phyloP scores from a whole-genome alignment of 2,888 invertebrate genomes.

The Rhodophaea formosa region DNA sequence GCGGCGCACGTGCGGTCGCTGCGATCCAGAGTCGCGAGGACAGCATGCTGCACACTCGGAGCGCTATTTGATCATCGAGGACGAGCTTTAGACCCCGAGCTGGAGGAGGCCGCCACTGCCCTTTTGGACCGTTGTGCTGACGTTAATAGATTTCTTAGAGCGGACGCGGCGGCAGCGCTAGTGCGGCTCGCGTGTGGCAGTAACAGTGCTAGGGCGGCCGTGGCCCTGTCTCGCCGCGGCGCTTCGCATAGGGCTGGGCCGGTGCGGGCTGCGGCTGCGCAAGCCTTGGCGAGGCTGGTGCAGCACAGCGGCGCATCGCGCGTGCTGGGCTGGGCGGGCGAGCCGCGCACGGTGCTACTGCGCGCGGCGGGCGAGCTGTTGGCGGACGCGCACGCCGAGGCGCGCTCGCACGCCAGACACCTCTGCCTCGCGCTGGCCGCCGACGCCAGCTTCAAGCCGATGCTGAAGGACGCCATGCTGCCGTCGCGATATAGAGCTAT shows the following conservation, averaged over 20 bases:
- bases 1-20: constrained; percentile 92
- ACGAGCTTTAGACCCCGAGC: constrained; percentile 84
- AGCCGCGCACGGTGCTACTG: constrained; percentile 89
- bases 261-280: constrained; percentile 91
- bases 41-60: constrained; percentile 91
- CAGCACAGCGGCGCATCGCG: constrained; percentile 87
- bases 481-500: constrained; percentile 90
- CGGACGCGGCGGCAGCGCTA: constrained; percentile 92
- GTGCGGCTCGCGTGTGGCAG: constrained; percentile 90
- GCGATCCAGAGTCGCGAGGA: constrained; percentile 94
- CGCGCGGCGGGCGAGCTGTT: constrained; percentile 90
- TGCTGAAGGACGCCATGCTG: constrained; percentile 90
- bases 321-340: constrained; percentile 86
- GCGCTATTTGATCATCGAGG: constrained; percentile 87
- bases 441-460: constrained; percentile 88
- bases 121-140: constrained; percentile 94
- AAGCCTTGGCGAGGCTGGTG: constrained; percentile 87
- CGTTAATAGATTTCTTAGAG: constrained; percentile 94
- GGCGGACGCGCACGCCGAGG: constrained; percentile 92
- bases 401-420: constrained; percentile 89
- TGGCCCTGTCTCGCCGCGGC: constrained; percentile 85
- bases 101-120: constrained; percentile 91
- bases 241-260: constrained; percentile 92
- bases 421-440: constrained; percentile 87
- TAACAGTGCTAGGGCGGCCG: constrained; percentile 84